These are phyloP conservation scores for Crocallis elinguaria DNA, from an alignment of 2,888 invertebrate genomes.

Conservation along the genomic window DNA sequence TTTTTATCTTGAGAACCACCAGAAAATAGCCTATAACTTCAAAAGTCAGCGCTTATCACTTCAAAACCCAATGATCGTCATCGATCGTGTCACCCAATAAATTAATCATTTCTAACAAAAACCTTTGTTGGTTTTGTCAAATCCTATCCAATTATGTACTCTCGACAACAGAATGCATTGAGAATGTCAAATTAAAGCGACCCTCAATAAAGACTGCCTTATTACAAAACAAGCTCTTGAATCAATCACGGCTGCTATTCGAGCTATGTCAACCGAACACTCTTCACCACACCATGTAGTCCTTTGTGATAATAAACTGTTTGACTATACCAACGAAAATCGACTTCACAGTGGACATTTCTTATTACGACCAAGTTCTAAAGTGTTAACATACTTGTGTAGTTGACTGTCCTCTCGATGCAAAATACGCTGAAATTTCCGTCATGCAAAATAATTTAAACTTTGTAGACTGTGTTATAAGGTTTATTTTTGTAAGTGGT, in stretches of 20 bases:
- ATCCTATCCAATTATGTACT: not conserved
- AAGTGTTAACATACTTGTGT: not conserved
- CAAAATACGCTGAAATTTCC: not conserved
- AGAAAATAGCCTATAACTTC: too few species aligned
- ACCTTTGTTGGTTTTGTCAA: not conserved
- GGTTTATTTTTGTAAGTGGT: constrained; percentile 2
- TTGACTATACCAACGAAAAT: not conserved
- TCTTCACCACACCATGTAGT: not conserved
- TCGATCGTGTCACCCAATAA: too few species aligned
- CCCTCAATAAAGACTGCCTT: constrained; percentile 17
- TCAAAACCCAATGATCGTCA: too few species aligned
- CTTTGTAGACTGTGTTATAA: constrained; percentile 6
- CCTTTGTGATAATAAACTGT: constrained; percentile 4
- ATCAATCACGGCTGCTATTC: constrained; percentile 31
- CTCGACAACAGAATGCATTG: constrained; percentile 1
- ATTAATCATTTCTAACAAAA: too few species aligned
- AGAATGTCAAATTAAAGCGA: constrained; percentile 14
- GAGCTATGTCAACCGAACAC: constrained; percentile 29
- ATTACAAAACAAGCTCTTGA: constrained; percentile 31
- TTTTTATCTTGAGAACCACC: too few species aligned
- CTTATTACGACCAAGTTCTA: constrained; percentile 6
- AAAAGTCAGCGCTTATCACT: too few species aligned
- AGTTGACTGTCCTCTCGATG: not conserved
- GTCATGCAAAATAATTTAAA: not conserved
- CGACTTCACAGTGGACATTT: not conserved